Base-by-base conservation (phyloP, 2,113 vertebrate species). In the Globicephala melas region DNA sequence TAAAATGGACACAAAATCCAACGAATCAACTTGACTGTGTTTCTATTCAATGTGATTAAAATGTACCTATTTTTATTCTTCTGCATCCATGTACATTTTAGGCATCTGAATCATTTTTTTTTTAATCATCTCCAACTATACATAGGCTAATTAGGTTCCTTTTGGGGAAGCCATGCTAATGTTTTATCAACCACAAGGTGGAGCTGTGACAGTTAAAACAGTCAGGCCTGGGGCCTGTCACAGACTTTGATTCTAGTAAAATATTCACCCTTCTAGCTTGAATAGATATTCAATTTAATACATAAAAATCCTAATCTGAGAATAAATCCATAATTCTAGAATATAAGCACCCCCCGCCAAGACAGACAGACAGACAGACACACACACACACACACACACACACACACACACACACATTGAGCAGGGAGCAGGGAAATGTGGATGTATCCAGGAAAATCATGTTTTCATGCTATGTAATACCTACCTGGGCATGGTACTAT, bases 401-500 rank as follows among this genome's bases (percentile, higher is more conserved):
- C 86, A 92, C 97, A 68, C 95, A 95, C 94, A 97, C 96, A 73
- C 95, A 96, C 89, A 96, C 92, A 90, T 77, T 77, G 79, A 96
- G 93, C 84, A 97, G 89, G 88, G 82, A 98, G 91, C 96, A 93
- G 95, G 96, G 98, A 84, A 95, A 95, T n/a, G 67, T 60, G 41
- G 94, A 76, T 68, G 91, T 41, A 76, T 53, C 0, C 92, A 88
- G 94, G 94, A 97, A 86, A 95, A 95, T 9, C 13, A 41, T 60
- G 79, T 83, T 96, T 44, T 92, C 98, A 98, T 98, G 98, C 98
- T 67, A 0, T 87, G 91, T 77, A 67, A 98, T 98, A 99, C 99
- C 98, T 99, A 99, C 99, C 99, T 99, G 98, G 99, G 99, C 98
- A 99, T 97, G 98, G 98, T 98, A 96, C 99, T 99, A 98, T 88